Percentiles rank a stretch among this genome's conserved stretches.
Conservation (phyloP, 2,113 vertebrate genomes). For the Ondatra zibethicus region DNA sequence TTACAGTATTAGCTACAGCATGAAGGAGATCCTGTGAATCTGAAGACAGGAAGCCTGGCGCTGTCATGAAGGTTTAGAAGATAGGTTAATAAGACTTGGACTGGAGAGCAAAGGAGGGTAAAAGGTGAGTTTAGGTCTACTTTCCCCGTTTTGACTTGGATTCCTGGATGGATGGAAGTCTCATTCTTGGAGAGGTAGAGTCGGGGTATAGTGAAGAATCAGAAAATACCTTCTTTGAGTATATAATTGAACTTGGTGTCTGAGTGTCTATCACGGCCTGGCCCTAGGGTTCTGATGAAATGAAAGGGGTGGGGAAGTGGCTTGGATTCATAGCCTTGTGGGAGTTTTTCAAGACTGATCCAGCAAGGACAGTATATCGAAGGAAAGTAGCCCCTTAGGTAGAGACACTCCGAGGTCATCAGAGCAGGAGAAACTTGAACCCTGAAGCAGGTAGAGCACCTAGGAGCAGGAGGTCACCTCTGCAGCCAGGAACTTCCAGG, state of each 20-base stretch:
- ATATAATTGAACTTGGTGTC: not conserved
- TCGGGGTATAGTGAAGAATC: not conserved
- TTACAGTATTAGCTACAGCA: not conserved
- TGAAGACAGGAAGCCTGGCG: not conserved
- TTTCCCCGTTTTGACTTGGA: not conserved
- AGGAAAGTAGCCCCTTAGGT: not conserved
- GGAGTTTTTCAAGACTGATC: not conserved
- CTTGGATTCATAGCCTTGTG: not conserved
- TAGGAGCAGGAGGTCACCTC: not conserved
- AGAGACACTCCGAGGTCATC: fast-evolving
- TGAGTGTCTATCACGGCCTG: not conserved
- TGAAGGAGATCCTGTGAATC: not conserved
- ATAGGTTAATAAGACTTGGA: not conserved
- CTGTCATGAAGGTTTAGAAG: not conserved
- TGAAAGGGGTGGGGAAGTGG: not conserved
- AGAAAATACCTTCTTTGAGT: not conserved
- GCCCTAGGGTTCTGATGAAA: not conserved
- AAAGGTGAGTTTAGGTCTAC: not conserved
- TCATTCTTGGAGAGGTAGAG: not conserved
- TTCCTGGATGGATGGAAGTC: not conserved
- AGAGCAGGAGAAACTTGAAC: not conserved
- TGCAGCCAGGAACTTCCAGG: not conserved
- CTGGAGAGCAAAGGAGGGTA: not conserved
- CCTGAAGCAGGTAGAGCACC: not conserved
- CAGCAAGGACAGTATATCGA: not conserved